These are phyloP conservation scores for Limnephilus rhombicus DNA, from an alignment of 2,888 invertebrate species.

Conservation along the genomic window DNA sequence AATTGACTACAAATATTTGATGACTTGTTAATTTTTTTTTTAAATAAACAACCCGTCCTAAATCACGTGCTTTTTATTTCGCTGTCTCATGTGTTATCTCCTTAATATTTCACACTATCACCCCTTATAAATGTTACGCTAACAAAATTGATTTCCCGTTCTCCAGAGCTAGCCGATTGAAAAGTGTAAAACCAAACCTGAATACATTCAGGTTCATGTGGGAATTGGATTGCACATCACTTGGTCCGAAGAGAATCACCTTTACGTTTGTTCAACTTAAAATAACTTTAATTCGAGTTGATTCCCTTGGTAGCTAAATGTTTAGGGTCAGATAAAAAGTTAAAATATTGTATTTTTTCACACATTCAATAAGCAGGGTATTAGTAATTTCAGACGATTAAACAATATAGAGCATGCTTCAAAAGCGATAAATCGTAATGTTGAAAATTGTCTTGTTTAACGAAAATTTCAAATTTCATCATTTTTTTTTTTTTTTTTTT, in stretches of 20 bases:
- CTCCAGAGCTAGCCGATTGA: neutral
- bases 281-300: neutral
- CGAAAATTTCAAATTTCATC: neutral
- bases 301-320: neutral
- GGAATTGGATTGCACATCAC: neutral
- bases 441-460: neutral
- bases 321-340: neutral
- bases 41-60: too few relatives aligned
- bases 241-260: neutral
- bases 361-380: neutral
- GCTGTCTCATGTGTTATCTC: too few relatives aligned
- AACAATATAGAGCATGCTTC: neutral
- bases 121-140: neutral
- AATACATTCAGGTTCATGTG: neutral
- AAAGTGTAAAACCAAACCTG: neutral
- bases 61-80: too few relatives aligned
- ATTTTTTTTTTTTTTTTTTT: too few relatives aligned
- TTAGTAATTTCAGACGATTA: neutral
- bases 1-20: too few relatives aligned
- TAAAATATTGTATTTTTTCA: neutral
- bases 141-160: constrained; percentile 20
- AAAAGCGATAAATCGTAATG: neutral
- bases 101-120: neutral
- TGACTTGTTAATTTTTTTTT: too few relatives aligned
- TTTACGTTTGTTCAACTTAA: neutral